Conservation (phyloP, 2,888 invertebrate species). For the Diarsia rubi region DNA sequence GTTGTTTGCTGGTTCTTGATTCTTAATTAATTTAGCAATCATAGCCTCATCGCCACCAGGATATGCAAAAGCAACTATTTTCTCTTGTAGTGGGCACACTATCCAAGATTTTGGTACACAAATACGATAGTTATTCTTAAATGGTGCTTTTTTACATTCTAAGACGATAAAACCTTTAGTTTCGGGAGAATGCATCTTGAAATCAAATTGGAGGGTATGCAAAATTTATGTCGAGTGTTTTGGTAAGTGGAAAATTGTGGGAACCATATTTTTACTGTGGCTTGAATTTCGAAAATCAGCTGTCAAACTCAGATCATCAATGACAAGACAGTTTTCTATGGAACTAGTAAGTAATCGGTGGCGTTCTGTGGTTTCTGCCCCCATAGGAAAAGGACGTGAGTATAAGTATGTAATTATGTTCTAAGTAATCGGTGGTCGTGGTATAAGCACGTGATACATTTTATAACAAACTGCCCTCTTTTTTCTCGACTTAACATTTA, state of each 20-base stretch:
- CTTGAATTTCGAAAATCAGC: conserved; percentile 6
- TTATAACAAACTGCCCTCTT: too few relatives aligned
- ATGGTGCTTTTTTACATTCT: conserved; percentile 35
- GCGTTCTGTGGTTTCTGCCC: too few relatives aligned
- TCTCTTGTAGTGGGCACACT: background rate
- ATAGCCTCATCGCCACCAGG: conserved; percentile 20
- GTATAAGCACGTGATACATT: too few relatives aligned
- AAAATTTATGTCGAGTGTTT: background rate
- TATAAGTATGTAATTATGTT: too few relatives aligned
- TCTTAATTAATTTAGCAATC: conserved; percentile 11
- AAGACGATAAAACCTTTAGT: conserved; percentile 27
- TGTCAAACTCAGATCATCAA: background rate
- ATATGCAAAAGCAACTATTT: conserved; percentile 25
- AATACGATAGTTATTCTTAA: conserved; percentile 23
- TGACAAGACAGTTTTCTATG: background rate
- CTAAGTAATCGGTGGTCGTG: too few relatives aligned
- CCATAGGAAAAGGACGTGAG: too few relatives aligned
- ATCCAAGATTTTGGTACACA: conserved; percentile 40
- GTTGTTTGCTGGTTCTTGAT: conserved; percentile 12
- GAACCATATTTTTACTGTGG: background rate
- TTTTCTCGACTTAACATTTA: too few relatives aligned
- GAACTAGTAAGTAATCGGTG: background rate
- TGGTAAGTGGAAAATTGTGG: background rate
- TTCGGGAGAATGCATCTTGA: conserved; percentile 17
- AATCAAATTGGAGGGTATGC: background rate